These are phyloP conservation scores for Napeogenes inachia DNA, from an alignment of 2,888 invertebrate species.

Conservation along the genomic window DNA sequence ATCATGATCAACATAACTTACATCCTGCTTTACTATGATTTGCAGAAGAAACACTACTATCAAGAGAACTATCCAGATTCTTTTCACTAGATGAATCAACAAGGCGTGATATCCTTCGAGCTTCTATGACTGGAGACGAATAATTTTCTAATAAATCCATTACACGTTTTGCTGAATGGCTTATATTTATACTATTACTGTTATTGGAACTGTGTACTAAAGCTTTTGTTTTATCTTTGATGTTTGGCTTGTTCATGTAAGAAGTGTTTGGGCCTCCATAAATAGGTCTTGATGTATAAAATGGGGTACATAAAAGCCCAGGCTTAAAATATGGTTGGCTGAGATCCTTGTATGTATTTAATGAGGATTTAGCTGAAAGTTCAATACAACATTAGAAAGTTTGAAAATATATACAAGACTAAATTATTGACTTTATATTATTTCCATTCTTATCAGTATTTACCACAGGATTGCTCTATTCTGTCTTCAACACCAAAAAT, in stretches of 20 bases:
- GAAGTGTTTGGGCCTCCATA: constrained; percentile 84
- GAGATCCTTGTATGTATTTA: constrained; percentile 55
- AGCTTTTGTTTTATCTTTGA: constrained; percentile 44
- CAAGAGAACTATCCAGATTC: constrained; percentile 24
- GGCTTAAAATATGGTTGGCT: constrained; percentile 56
- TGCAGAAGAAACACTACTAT: constrained; percentile 6
- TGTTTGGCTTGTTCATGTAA: constrained; percentile 67
- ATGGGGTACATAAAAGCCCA: constrained; percentile 77
- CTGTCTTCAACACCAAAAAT: constrained; percentile 38
- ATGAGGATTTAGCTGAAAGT: constrained; percentile 47
- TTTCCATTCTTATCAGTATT: constrained; percentile 11
- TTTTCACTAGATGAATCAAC: constrained; percentile 33
- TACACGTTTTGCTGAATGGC: constrained; percentile 86
- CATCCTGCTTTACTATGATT: constrained; percentile 16
- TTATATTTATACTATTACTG: constrained; percentile 62
- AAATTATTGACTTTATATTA: constrained; percentile 10
- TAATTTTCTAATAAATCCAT: constrained; percentile 88
- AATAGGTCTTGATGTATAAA: constrained; percentile 84
- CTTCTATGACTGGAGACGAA: constrained; percentile 87
- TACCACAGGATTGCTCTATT: constrained; percentile 21
- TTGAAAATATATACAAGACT: too few species aligned
- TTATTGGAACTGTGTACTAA: constrained; percentile 43
- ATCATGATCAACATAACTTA: constrained; percentile 28
- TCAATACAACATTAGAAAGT: neutral
- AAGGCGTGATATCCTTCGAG: constrained; percentile 82